phyloP scores from a whole-genome alignment of 1,140 invertebrate genomes.

The Eufriesea mexicana region DNA sequence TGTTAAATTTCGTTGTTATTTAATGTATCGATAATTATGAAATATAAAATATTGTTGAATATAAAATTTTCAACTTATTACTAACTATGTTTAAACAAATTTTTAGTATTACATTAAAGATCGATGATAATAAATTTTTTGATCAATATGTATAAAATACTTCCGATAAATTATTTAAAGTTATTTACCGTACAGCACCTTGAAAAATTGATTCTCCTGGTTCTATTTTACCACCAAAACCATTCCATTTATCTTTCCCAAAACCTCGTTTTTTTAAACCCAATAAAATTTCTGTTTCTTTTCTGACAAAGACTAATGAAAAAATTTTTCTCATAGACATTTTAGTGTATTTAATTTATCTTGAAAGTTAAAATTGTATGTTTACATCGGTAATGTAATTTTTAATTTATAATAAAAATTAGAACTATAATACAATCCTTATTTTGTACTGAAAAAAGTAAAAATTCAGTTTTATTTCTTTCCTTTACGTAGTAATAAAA shows the following conservation, averaged over 20 bases:
- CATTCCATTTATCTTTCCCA: conserved; percentile 89
- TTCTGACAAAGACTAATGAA: conserved; percentile 85
- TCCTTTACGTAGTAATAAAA: not conserved
- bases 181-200: conserved; percentile 84
- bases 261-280: conserved; percentile 90
- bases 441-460: not conserved
- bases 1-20: conserved; percentile 58
- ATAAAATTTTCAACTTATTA: conserved; percentile 22
- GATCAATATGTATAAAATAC: not conserved
- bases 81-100: not conserved
- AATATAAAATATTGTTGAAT: conserved; percentile 61
- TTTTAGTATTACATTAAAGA: not conserved
- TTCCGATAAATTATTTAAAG: not conserved
- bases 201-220: conserved; percentile 85
- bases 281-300: conserved; percentile 84
- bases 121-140: not conserved
- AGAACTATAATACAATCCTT: not conserved
- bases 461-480: not conserved
- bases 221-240: conserved; percentile 92
- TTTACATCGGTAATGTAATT: not conserved
- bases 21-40: conserved; percentile 54
- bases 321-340: conserved; percentile 80
- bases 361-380: not conserved
- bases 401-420: not conserved
- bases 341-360: not conserved